Evolutionary conservation across 2,113 vertebrate genomes (phyloP), one percentile per base, ranked within the genome.

Genomic region (Balaenoptera acutorostrata): DNA sequence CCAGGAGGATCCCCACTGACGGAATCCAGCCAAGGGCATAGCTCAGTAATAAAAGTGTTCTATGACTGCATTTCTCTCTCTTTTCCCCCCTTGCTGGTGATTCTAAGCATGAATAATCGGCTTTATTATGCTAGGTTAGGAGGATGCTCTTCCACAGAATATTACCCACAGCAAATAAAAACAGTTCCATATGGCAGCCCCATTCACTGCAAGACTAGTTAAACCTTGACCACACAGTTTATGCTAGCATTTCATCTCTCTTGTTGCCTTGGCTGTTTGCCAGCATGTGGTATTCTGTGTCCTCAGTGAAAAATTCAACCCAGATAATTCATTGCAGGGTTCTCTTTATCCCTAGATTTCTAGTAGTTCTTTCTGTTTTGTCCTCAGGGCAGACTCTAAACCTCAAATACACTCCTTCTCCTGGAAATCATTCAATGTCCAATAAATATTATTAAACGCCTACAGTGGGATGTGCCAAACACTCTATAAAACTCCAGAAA

Each of bases 141-240:
- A 82, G 29, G 29, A 81, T 83, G 86, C 63, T 87, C 36, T 88
- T 81, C 33, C 49, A 90, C 7, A 41, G 68, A 86, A 93, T 96
- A 98, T 96, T 90, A 94, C 39, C 92, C 77, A 89, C 61, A 95
- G 64, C 83, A 95, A 96, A 98, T 90, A 80, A 97, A 95, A 97
- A 96, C 74, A 91, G 49, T 88, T 75, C 91, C 94, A 94, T 91
- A 80, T 92, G 94, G 90, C 68, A 81, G 72, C 23, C 63, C 69
- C 25, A 33, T 86, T 96, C 68, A 10, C 52, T n/a, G 52, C 63
- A 80, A 95, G 85, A 78, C 57, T 61, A 61, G 88, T 64, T 71
- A 95, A 96, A 89, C 44, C 74, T 86, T 93, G 68, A 93, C 86
- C 59, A 41, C 89, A 84, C 46, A 49, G 59, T 90, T 68, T 82